Conservation (phyloP, 2,888 invertebrate species). For the Stictocephala bisonia region DNA sequence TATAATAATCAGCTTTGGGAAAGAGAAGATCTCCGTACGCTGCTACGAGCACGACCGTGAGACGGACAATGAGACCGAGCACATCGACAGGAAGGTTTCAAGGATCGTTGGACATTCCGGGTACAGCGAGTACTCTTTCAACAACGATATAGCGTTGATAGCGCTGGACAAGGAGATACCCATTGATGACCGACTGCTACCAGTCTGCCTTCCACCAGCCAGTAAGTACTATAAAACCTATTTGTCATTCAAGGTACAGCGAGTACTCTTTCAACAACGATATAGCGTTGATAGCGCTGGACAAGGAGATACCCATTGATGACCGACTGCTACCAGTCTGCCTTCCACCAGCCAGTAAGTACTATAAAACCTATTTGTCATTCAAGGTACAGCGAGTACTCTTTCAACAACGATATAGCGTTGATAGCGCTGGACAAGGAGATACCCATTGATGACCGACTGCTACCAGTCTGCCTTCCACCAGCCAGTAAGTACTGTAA, state of each 20-base stretch:
- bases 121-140: conserved; percentile 67
- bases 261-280: conserved; percentile 79
- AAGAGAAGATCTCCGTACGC: conserved; percentile 44
- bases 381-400: conserved; percentile 46
- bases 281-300: conserved; percentile 80
- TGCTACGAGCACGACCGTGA: conserved; percentile 56
- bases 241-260: too few species aligned
- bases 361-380: too few species aligned
- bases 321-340: conserved; percentile 77
- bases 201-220: conserved; percentile 79
- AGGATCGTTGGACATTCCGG: conserved; percentile 24
- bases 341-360: conserved; percentile 72
- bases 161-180: conserved; percentile 72
- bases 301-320: conserved; percentile 69
- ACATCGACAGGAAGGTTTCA: conserved; percentile 64
- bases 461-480: conserved; percentile 85
- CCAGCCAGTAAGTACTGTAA: conserved; percentile 67
- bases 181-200: conserved; percentile 69
- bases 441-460: conserved; percentile 66
- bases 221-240: conserved; percentile 66
- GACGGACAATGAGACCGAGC: conserved; percentile 73
- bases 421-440: conserved; percentile 74
- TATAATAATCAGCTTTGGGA: conserved; percentile 30
- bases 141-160: conserved; percentile 87
- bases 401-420: conserved; percentile 88